These are phyloP conservation scores for Eumacrocentrus americanus DNA, from an alignment of 2,888 invertebrate genomes.

Conservation along the genomic window DNA sequence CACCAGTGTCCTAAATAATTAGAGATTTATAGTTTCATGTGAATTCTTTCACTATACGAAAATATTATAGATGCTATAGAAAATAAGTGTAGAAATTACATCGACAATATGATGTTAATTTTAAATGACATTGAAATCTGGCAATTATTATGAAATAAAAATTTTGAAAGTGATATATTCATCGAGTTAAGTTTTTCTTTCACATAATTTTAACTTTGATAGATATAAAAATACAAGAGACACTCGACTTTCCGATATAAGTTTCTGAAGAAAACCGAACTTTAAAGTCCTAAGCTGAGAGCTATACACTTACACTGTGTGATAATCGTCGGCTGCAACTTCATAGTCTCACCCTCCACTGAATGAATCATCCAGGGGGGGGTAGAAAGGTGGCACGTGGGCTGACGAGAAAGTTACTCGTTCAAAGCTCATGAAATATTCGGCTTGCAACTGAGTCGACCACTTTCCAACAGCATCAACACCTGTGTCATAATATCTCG, in stretches of 20 bases:
- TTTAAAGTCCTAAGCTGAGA: constrained; percentile 19
- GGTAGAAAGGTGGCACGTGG: constrained; percentile 24
- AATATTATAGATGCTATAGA: too few species aligned
- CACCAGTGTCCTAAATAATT: too few species aligned
- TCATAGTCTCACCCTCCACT: constrained; percentile 20
- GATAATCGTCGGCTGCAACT: constrained; percentile 31
- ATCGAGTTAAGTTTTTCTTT: neutral
- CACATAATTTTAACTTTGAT: neutral
- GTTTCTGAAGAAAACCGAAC: constrained; percentile 10
- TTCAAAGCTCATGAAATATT: constrained; percentile 53
- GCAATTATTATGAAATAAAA: too few species aligned
- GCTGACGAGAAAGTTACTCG: constrained; percentile 27
- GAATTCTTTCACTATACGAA: too few species aligned
- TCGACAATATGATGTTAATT: too few species aligned
- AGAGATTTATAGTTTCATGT: too few species aligned
- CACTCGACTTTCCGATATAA: constrained; percentile 1
- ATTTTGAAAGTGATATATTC: too few species aligned
- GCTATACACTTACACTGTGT: constrained; percentile 4
- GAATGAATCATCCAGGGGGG: constrained; percentile 39
- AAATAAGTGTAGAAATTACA: too few species aligned
- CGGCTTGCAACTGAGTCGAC: constrained; percentile 44
- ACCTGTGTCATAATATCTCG: constrained; percentile 44
- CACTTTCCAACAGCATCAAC: constrained; percentile 43
- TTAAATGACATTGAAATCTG: too few species aligned
- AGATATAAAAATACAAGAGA: neutral